These are phyloP conservation scores for Anastrepha ludens DNA, from an alignment of 1,140 invertebrate genomes.

Conservation along the genomic window DNA sequence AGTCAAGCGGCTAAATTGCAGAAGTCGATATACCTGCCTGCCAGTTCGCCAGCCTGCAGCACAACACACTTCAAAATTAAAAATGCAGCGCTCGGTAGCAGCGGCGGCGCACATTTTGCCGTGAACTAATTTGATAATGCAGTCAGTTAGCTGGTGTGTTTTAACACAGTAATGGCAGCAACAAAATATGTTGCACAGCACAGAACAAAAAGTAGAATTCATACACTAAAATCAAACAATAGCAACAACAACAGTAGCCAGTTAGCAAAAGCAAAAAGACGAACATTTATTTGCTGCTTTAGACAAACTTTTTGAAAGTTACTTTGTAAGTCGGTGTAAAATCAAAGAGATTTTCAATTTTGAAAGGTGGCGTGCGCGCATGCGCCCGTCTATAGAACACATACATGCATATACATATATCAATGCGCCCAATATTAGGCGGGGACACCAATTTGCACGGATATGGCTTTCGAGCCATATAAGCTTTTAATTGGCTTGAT, in stretches of 20 bases:
- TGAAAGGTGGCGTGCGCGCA: constrained; percentile 40
- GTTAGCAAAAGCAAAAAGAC: not conserved
- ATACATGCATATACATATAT: not conserved
- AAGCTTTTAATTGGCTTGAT: constrained; percentile 37
- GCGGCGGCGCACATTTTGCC: constrained; percentile 25
- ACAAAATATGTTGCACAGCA: not conserved
- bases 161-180: not conserved
- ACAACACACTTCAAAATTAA: not conserved
- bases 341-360: constrained; percentile 50
- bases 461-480: constrained; percentile 16
- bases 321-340: constrained; percentile 36
- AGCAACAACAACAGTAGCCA: not conserved
- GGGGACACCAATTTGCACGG: constrained; percentile 34
- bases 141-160: not conserved
- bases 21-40: not conserved
- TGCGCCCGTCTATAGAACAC: not conserved
- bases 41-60: not conserved
- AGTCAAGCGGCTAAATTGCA: not conserved
- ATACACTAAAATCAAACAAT: not conserved
- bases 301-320: constrained; percentile 25
- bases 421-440: constrained; percentile 9
- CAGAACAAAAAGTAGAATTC: not conserved
- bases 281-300: not conserved
- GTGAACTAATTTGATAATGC: constrained; percentile 51
- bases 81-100: constrained; percentile 22